Evolutionary conservation across 2,797 vertebrate species (phyloP).

Genomic region (Platalea minor): DNA sequence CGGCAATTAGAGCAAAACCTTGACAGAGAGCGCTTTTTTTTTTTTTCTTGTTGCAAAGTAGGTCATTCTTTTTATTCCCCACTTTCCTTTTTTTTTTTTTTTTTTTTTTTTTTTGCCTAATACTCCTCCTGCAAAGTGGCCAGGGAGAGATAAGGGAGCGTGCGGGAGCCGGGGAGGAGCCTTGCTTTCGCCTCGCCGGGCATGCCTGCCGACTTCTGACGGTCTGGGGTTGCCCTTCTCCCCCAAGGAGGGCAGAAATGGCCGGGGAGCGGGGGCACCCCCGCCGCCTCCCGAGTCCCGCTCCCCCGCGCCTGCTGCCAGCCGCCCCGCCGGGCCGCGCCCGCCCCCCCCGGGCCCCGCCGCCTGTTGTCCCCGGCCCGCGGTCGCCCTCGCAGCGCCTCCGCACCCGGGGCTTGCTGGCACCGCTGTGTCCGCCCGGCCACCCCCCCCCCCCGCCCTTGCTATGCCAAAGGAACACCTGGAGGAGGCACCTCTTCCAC

Average conservation of each 20-base stretch:
- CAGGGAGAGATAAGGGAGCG: background rate
- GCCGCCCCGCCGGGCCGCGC: too few species aligned
- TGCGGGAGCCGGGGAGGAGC: background rate
- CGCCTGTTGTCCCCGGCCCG: background rate
- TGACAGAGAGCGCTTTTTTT: constrained; percentile 32
- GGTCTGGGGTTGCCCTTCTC: background rate
- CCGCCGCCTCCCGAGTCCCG: background rate
- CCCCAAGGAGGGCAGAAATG: background rate
- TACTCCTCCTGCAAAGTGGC: constrained; percentile 61
- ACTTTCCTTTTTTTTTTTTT: constrained; percentile 44
- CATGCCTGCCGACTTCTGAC: background rate
- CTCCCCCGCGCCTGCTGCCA: background rate
- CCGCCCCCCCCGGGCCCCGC: too few species aligned
- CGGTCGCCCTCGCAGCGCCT: background rate
- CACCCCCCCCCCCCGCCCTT: too few species aligned
- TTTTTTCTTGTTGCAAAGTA: constrained; percentile 51
- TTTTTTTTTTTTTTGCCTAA: constrained; percentile 54
- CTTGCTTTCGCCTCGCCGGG: background rate
- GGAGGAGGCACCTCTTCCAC: background rate
- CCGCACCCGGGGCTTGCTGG: background rate
- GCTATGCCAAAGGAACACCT: background rate
- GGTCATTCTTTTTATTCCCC: constrained; percentile 74
- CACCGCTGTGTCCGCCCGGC: background rate
- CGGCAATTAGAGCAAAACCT: constrained; percentile 72
- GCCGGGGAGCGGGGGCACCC: background rate